A percentile compares a stretch with the other conserved stretches of the same genome.
These are phyloP conservation scores for Slavum lentiscoides DNA, from an alignment of 2,888 invertebrate genomes.

Conservation along the genomic window DNA sequence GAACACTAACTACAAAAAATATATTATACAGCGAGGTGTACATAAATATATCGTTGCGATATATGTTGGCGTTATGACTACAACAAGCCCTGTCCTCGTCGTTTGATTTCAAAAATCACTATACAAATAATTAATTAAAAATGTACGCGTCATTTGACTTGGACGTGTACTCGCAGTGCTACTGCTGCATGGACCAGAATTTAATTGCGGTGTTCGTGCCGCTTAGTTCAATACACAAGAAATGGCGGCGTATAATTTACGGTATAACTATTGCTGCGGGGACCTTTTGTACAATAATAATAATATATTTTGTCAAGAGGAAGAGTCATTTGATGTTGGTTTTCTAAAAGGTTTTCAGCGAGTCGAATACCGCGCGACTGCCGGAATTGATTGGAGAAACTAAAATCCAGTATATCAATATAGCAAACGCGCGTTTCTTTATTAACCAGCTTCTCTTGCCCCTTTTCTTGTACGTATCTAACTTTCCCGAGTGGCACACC, in stretches of 20 bases:
- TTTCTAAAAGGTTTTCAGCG: conserved; percentile 32
- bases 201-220: conserved; percentile 11
- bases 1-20: no score
- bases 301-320: not conserved
- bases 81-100: no score
- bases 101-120: not conserved
- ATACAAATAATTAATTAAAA: conserved; percentile 22
- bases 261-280: not conserved
- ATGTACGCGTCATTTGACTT: not conserved
- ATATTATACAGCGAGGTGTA: no score
- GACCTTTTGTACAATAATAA: conserved; percentile 30
- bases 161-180: no score
- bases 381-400: not conserved
- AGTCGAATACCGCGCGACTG: not conserved
- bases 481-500: no score
- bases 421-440: no score
- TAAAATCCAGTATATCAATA: not conserved
- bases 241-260: conserved; percentile 29
- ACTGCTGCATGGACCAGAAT: not conserved
- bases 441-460: no score
- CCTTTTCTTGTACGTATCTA: no score
- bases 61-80: no score
- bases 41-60: no score
- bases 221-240: conserved; percentile 15
- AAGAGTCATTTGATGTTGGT: conserved; percentile 41